Percentiles rank a stretch among this genome's conserved stretches.
Conservation (phyloP, 2,797 vertebrate genomes). For the Megaceryle alcyon region DNA sequence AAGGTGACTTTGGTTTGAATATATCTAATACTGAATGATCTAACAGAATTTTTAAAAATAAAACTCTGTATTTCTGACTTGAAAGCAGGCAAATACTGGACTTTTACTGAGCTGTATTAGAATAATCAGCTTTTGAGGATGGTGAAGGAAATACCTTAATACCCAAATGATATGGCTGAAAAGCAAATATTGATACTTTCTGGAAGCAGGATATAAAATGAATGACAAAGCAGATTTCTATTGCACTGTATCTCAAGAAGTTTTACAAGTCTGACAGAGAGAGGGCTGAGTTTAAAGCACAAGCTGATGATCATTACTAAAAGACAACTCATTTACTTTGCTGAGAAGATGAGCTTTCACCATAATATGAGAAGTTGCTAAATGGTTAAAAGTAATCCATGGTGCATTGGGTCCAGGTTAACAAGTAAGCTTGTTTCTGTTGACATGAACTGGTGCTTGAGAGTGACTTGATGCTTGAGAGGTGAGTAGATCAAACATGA, state of each 20-base stretch:
- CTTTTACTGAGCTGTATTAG: conserved; percentile 56
- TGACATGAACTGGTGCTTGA: background rate
- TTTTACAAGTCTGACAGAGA: conserved; percentile 6
- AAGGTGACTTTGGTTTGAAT: conserved; percentile 77
- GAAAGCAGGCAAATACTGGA: conserved; percentile 38
- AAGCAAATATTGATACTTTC: conserved; percentile 50
- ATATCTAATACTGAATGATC: conserved; percentile 57
- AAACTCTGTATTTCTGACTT: conserved; percentile 28
- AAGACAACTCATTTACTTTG: background rate
- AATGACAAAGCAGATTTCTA: conserved; percentile 18
- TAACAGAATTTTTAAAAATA: background rate
- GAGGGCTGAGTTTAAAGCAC: background rate
- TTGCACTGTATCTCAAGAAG: background rate
- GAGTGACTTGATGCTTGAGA: background rate
- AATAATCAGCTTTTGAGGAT: conserved; percentile 64
- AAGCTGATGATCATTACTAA: background rate
- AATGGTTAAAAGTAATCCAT: background rate
- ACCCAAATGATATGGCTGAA: conserved; percentile 2
- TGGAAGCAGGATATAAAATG: conserved; percentile 26
- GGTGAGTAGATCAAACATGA: background rate
- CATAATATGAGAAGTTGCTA: background rate
- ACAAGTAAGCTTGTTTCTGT: background rate
- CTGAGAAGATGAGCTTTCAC: background rate
- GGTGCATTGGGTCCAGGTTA: background rate
- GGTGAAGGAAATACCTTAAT: conserved; percentile 52